Base-by-base conservation (phyloP, 2,797 vertebrate species). In the Cirrhinus molitorella region DNA sequence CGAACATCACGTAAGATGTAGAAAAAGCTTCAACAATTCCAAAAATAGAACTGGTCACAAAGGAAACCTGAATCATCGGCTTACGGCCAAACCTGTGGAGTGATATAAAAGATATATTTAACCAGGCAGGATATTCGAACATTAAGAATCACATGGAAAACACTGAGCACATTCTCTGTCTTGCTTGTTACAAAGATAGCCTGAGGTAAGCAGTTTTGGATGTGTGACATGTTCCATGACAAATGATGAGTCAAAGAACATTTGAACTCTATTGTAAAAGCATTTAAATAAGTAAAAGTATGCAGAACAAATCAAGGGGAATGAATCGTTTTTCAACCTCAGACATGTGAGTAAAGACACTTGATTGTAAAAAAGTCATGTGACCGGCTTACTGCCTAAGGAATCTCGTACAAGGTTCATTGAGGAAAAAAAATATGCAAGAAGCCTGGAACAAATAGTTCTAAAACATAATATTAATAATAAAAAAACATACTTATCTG, bases 31-130 rank as follows among this genome's bases (percentile, higher is more conserved):
- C 93, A 1, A 88, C 59, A 82, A 93, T 88, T 63, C 96, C 95
- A 0, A 95, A 88, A 2, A 79, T 0, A 3, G 93, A 57, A 3
- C 93, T 83, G 73, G 85, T 83, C 67, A 93, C 57, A 0, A 96
- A 93, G 0, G 96, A 92, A 78, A 96, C 89, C 70, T 96, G 91
- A 2, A 97, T 91, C 90, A 96, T 94, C 2, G 86, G 81, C 84
- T 93, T 96, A 9, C 95, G 88, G 7, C 96, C 97, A 1, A 97
- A 97, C 94, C 97, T 98, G 91, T 59, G 78, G 23, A 0, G 81
- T 72, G 25, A 80, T 51, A 34, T 63, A 5, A 81, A 83, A 77
- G 11, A 66, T 5, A 61, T n/a, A 55, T 11, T 61, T 21, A 66
- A 72, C 17, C 37, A 73, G 1, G 13, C 8, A n/a, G 19, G 11